These are phyloP conservation scores for Noctilio leporinus DNA, from an alignment of 2,113 vertebrate genomes.

Conservation along the genomic window DNA sequence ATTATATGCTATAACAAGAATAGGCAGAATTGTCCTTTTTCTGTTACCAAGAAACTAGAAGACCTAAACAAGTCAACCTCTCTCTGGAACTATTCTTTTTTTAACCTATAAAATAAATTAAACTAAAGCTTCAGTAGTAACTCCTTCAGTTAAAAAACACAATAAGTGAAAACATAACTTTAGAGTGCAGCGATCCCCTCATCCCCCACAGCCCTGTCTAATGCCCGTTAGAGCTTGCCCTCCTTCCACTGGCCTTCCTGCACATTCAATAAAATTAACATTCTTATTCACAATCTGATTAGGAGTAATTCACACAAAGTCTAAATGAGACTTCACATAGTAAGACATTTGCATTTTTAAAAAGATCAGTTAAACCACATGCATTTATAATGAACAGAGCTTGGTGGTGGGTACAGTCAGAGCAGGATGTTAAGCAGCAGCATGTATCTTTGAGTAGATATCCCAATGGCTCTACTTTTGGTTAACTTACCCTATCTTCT, in stretches of 20 bases:
- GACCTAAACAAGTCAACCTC: neutral
- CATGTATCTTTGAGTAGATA: neutral
- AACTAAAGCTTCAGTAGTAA: neutral
- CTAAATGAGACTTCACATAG: neutral
- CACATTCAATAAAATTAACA: conserved; percentile 21
- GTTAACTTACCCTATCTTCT: neutral
- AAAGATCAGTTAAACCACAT: neutral
- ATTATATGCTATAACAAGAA: neutral
- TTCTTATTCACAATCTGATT: conserved; percentile 32
- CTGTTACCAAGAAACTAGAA: conserved; percentile 14
- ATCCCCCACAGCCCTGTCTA: neutral
- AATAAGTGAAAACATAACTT: conserved; percentile 26
- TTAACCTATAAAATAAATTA: conserved; percentile 4
- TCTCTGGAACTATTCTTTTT: neutral
- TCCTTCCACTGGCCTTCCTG: neutral
- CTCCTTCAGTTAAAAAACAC: neutral
- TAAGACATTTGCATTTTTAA: conserved; percentile 16
- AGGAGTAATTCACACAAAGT: conserved; percentile 31
- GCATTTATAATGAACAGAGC: conserved; percentile 19
- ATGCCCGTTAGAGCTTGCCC: neutral
- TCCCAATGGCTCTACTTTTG: neutral
- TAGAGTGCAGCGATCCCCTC: neutral
- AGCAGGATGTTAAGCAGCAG: too few relatives aligned
- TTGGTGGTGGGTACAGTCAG: neutral
- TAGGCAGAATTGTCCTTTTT: neutral